These are phyloP conservation scores for Pteronotus mesoamericanus DNA, from an alignment of 2,797 vertebrate species.

Conservation along the genomic window DNA sequence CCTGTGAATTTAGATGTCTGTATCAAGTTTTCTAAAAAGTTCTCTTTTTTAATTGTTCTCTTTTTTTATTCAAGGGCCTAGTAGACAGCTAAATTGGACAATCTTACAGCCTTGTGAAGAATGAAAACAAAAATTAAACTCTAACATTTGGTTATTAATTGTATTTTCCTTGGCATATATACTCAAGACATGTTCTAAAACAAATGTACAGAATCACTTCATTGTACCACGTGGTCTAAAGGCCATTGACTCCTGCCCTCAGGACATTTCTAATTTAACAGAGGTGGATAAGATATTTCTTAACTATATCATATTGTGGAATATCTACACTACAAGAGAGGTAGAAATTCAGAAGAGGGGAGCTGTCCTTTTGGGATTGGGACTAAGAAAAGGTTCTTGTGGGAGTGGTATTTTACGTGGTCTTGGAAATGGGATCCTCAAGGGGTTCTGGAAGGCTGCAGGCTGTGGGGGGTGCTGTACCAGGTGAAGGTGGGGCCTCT, in stretches of 20 bases:
- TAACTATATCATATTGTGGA: neutral
- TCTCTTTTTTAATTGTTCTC: conserved; percentile 9
- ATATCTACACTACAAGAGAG: neutral
- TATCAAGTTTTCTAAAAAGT: neutral
- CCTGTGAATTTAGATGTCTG: neutral
- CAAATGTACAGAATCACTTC: neutral
- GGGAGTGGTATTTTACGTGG: neutral
- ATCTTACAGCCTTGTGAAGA: neutral
- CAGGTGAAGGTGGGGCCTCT: neutral
- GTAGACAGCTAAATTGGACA: neutral
- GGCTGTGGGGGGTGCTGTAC: accelerated
- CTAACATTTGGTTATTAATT: neutral
- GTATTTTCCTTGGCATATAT: neutral
- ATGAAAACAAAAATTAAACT: conserved; percentile 10
- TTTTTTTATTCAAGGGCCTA: neutral
- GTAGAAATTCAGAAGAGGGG: neutral
- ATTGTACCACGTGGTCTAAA: neutral
- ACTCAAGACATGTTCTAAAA: neutral
- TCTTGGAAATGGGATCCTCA: neutral
- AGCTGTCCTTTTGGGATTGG: neutral
- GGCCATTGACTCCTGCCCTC: neutral
- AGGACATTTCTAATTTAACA: neutral
- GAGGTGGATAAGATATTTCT: neutral
- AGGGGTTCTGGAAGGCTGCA: neutral
- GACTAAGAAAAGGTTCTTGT: neutral